These are phyloP conservation scores for Proterorhinus semilunaris DNA, from an alignment of 2,113 vertebrate genomes.

Conservation along the genomic window DNA sequence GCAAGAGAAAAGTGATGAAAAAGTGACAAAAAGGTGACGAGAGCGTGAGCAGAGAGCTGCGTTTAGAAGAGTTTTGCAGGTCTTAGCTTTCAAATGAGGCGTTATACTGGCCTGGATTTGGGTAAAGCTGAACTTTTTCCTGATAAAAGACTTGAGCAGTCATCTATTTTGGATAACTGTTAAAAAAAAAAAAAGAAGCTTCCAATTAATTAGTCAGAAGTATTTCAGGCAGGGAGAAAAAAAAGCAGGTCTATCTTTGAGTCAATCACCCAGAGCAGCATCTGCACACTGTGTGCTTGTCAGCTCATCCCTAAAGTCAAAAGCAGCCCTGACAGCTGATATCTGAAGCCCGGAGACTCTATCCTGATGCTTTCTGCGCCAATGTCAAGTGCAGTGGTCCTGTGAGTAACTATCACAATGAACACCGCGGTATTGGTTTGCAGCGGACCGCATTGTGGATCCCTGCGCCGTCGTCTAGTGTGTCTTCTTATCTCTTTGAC, in stretches of 20 bases:
- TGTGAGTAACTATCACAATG: slow-evolving; percentile 60
- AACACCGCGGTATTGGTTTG: slow-evolving; percentile 60
- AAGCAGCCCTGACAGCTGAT: slow-evolving; percentile 12
- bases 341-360: slow-evolving; percentile 16
- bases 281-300: slow-evolving; percentile 1
- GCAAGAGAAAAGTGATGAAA: too few relatives aligned
- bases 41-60: too few relatives aligned
- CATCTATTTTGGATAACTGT: not conserved
- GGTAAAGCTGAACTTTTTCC: too few relatives aligned
- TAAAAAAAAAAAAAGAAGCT: not conserved
- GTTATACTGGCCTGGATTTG: too few relatives aligned
- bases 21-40: too few relatives aligned
- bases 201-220: not conserved
- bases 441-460: slow-evolving; percentile 43
- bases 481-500: slow-evolving; percentile 66
- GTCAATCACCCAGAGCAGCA: not conserved
- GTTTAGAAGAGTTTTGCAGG: too few relatives aligned
- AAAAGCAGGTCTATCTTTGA: slow-evolving; percentile 7
- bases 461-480: slow-evolving; percentile 55
- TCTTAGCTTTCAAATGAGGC: too few relatives aligned
- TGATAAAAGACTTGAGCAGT: too few relatives aligned
- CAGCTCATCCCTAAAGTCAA: slow-evolving; percentile 9
- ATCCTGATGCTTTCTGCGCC: slow-evolving; percentile 15
- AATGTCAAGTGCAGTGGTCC: slow-evolving; percentile 47
- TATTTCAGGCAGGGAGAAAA: slow-evolving; percentile 5